Evolutionary conservation across 2,888 invertebrate genomes (phyloP), one percentile per base, ranked within the genome.

Genomic region (Heterodera filipjevi): DNA sequence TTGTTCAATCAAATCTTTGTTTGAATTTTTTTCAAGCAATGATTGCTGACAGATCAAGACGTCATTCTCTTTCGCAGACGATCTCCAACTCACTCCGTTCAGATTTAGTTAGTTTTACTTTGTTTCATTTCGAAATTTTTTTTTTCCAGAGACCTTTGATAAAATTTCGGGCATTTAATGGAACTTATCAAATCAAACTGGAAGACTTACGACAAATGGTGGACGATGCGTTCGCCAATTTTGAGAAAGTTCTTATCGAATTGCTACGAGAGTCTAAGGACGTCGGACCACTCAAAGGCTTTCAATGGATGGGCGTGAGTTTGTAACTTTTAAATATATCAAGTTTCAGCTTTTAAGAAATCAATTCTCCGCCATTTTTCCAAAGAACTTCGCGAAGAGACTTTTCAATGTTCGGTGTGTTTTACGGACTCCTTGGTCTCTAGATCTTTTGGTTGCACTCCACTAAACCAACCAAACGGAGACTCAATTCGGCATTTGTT

Each of bases 401-500:
- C 3, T 19, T 49, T 49, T 19, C 16, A 49, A 49, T 49, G 49
- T 49, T 49, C 49, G 3, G 49, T 49, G 49, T 49, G 49, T 19
- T 49, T 49, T 19, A 49, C 16, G 3, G 49, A 49, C 8, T 49
- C 19, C 3, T 19, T 16, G 3, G 49, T 49, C 19, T 49, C 49
- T 0, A 49, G 3, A 3, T 8, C 49, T 16, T 49, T 49, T 19
- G 16, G 49, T 3, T 49, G 49, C 49, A 49, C 49, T 19, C 16
- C 49, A 49, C 0, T 19, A 14, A 8, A 49, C 3, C 49, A 3
- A 12, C 6, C 8, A 14, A 49, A 49, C 10, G 49, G 16, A 49
- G 22, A 16, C 3, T 30, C 27, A 27, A 22, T 16, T 8, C 68
- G 70, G 33, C 77, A 77, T 64, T 35, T 66, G 64, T 78, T 78